Evolutionary conservation across 2,888 invertebrate species (phyloP).

Genomic region (Abrostola triplasia): DNA sequence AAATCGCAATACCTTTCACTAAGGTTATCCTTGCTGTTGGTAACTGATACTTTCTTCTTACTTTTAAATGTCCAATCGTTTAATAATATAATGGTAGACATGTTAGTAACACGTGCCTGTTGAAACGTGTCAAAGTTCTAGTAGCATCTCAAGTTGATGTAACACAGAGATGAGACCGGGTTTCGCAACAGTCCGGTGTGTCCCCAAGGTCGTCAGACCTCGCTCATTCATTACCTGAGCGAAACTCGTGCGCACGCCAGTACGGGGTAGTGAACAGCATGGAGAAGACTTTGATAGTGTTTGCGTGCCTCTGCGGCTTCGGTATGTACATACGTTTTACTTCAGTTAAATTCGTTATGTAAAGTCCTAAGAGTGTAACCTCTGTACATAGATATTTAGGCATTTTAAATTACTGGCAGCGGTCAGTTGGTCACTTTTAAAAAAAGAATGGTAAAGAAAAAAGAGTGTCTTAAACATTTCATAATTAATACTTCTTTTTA

Average conservation of each 20-base stretch:
- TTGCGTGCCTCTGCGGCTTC: constrained; percentile 76
- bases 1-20: too few species aligned
- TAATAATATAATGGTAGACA: constrained; percentile 6
- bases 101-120: constrained; percentile 6
- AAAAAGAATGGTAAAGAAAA: too few species aligned
- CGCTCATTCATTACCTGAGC: constrained; percentile 71
- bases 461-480: too few species aligned
- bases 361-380: not conserved
- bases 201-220: constrained; percentile 77
- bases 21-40: too few species aligned
- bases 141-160: constrained; percentile 55
- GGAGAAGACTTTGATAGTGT: constrained; percentile 75
- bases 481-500: too few species aligned
- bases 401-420: too few species aligned
- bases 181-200: constrained; percentile 74
- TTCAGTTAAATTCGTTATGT: not conserved
- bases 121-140: constrained; percentile 28
- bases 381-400: too few species aligned
- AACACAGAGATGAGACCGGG: constrained; percentile 71
- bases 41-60: too few species aligned
- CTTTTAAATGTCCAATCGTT: not conserved
- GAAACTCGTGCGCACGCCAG: constrained; percentile 72
- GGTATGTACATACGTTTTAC: constrained; percentile 68
- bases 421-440: too few species aligned
- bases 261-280: constrained; percentile 68